Conservation (phyloP, 64 coral and sea anemone genomes). For the Stichodactyla helianthus region DNA sequence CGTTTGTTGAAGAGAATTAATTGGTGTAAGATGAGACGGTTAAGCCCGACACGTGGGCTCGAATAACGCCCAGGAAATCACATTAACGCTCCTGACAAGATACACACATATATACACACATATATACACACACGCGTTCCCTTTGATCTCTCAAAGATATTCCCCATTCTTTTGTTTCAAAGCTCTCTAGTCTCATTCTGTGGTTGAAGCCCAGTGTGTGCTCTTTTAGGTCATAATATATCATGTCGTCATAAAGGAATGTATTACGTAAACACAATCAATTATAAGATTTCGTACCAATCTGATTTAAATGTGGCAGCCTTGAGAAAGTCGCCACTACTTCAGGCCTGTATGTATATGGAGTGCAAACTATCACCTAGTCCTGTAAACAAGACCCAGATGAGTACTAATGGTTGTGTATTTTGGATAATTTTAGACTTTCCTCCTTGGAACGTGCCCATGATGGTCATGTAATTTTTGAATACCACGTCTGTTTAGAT, state of each 20-base stretch:
- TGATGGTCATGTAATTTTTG: background rate
- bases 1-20: background rate
- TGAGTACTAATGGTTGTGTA: background rate
- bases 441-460: background rate
- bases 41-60: background rate
- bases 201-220: background rate
- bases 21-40: conserved; percentile 14
- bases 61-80: conserved; percentile 2
- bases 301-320: background rate
- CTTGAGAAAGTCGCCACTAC: no score
- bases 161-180: background rate
- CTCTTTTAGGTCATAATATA: conserved; percentile 8
- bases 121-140: background rate
- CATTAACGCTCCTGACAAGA: conserved; percentile 16
- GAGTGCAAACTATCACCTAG: background rate
- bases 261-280: background rate
- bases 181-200: background rate
- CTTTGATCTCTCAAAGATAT: background rate
- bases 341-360: background rate
- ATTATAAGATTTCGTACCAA: background rate
- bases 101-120: background rate
- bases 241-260: background rate
- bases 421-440: background rate
- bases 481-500: background rate
- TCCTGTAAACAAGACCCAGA: background rate